Conservation (phyloP, 2,797 vertebrate species). For the Arnoldichthys spilopterus region DNA sequence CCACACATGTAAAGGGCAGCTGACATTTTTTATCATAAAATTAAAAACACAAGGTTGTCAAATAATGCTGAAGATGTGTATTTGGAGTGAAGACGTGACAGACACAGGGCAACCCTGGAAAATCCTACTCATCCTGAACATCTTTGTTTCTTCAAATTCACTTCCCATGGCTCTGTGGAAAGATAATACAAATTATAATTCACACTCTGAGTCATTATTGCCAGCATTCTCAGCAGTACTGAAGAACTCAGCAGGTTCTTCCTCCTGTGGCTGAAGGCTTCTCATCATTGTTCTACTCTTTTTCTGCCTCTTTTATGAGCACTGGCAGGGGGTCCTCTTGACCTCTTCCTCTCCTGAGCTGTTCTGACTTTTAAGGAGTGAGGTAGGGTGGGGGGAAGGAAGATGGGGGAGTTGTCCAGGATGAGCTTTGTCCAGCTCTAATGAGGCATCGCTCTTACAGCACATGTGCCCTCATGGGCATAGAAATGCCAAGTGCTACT, state of each 20-base stretch:
- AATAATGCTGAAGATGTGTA: too few relatives aligned
- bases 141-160: background rate
- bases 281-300: constrained; percentile 54
- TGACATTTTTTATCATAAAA: too few relatives aligned
- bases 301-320: constrained; percentile 56
- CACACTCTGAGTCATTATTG: constrained; percentile 41
- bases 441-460: constrained; percentile 61
- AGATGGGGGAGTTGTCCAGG: constrained; percentile 30
- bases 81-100: too few relatives aligned
- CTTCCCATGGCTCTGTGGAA: constrained; percentile 16
- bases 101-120: background rate
- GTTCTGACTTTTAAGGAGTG: constrained; percentile 39
- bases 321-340: constrained; percentile 34
- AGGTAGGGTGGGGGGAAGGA: too few relatives aligned
- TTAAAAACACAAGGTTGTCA: too few relatives aligned
- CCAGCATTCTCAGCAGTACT: constrained; percentile 28
- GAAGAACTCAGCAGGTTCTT: constrained; percentile 53
- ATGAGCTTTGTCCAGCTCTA: constrained; percentile 55
- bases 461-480: constrained; percentile 55
- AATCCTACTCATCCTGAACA: background rate
- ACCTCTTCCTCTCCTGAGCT: constrained; percentile 30
- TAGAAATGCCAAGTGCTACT: constrained; percentile 62
- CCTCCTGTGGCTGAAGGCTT: constrained; percentile 48
- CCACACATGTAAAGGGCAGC: too few relatives aligned
- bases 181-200: constrained; percentile 50